Evolutionary conservation across 2,797 vertebrate genomes (phyloP).

Genomic region (Epinephelus coioides): DNA sequence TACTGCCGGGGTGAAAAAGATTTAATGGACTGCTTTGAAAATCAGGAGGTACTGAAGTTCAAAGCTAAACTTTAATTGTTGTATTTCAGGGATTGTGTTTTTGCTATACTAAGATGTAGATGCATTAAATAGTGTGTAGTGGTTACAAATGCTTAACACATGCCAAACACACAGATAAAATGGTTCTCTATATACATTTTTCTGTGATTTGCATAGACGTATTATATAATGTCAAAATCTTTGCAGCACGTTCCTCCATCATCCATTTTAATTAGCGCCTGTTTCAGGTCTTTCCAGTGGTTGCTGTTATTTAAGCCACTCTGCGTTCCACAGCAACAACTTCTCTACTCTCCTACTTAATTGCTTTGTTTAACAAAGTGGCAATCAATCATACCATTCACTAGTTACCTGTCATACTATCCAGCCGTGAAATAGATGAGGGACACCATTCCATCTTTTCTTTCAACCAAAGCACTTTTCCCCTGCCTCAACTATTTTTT

Average conservation of each 20-base stretch:
- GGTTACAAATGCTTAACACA: constrained; percentile 8
- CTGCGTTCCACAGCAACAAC: constrained; percentile 67
- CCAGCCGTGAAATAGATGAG: constrained; percentile 81
- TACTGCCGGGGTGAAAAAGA: neutral
- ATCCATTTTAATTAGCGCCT: constrained; percentile 80
- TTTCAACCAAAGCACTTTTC: constrained; percentile 53
- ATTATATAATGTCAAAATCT: constrained; percentile 39
- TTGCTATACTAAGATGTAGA: too few species aligned
- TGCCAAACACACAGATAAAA: neutral
- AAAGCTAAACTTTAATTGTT: neutral
- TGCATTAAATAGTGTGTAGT: too few species aligned
- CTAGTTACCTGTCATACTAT: constrained; percentile 79
- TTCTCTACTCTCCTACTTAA: constrained; percentile 76
- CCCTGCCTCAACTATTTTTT: constrained; percentile 47
- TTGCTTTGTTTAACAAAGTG: constrained; percentile 86
- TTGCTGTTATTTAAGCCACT: constrained; percentile 72
- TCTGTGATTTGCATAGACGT: constrained; percentile 20
- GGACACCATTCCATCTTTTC: constrained; percentile 73
- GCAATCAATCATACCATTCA: constrained; percentile 85
- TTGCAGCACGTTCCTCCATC: constrained; percentile 48
- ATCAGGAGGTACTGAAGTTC: neutral
- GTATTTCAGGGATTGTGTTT: neutral
- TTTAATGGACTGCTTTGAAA: neutral
- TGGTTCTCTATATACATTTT: neutral
- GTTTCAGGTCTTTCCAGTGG: constrained; percentile 68